These are phyloP conservation scores for Pelochelys cantorii DNA, from an alignment of 2,797 vertebrate species.

Conservation along the genomic window DNA sequence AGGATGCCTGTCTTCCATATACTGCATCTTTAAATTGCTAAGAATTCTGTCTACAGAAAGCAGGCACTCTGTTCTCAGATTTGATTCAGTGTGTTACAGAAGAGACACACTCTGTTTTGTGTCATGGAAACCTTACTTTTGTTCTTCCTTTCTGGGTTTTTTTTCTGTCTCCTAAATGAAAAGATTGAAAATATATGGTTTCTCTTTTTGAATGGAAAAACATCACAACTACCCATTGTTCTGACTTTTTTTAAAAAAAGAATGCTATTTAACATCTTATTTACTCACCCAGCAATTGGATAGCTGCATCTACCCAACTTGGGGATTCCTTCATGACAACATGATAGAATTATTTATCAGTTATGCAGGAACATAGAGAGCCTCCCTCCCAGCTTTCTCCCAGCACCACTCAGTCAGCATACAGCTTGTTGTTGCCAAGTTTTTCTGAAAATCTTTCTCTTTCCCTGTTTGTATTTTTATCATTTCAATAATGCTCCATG, in stretches of 20 bases:
- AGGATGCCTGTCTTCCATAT: background rate
- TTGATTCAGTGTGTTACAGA: slow-evolving; percentile 16
- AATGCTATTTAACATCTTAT: background rate
- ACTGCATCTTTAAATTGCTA: slow-evolving; percentile 27
- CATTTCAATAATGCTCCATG: background rate
- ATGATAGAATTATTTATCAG: slow-evolving; percentile 6
- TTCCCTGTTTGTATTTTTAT: slow-evolving; percentile 8
- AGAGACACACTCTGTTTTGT: background rate
- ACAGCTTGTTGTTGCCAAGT: background rate
- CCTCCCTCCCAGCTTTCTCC: background rate
- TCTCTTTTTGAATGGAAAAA: slow-evolving; percentile 9
- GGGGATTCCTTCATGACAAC: background rate
- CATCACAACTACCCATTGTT: background rate
- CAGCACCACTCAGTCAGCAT: background rate
- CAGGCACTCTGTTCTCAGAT: slow-evolving; percentile 10
- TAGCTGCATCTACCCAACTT: slow-evolving; percentile 16
- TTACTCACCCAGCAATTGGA: background rate
- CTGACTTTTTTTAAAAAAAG: background rate
- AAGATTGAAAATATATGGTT: background rate
- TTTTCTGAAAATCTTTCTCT: slow-evolving; percentile 47
- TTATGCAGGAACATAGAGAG: background rate
- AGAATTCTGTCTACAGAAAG: slow-evolving; percentile 41
- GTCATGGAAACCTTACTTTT: slow-evolving; percentile 18
- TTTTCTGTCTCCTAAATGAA: background rate
- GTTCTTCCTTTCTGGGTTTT: slow-evolving; percentile 7